Evolutionary conservation across 1,140 invertebrate species (phyloP).

Genomic region (Hycleus phaleratus): DNA sequence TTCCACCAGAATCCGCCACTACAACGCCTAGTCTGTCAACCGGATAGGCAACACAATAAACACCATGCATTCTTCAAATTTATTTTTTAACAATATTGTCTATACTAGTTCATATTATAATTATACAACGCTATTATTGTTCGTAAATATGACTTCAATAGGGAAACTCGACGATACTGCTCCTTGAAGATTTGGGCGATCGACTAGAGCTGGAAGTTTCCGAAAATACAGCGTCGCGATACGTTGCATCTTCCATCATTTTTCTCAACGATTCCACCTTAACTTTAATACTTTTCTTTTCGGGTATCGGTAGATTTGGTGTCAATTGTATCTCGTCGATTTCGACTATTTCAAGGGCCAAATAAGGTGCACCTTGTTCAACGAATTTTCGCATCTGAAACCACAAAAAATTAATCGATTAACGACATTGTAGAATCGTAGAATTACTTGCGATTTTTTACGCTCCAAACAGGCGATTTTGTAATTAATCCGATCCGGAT

Average conservation of each 20-base stretch:
- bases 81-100: no score
- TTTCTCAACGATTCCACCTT: conserved; percentile 28
- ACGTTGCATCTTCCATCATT: conserved; percentile 24
- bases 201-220: conserved; percentile 21
- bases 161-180: conserved; percentile 33
- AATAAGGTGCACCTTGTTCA: conserved; percentile 42
- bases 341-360: conserved; percentile 39
- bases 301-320: conserved; percentile 22
- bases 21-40: no score
- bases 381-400: conserved; percentile 40
- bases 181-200: conserved; percentile 28
- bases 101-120: no score
- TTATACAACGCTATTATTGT: no score
- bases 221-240: conserved; percentile 28
- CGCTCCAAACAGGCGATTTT: conserved; percentile 34
- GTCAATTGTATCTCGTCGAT: conserved; percentile 33
- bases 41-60: no score
- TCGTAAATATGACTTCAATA: not conserved
- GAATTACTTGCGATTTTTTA: conserved; percentile 30
- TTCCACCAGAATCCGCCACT: no score
- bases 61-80: no score
- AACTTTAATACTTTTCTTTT: conserved; percentile 26
- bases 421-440: not conserved
- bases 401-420: conserved; percentile 2
- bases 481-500: conserved; percentile 28